Base-by-base conservation (phyloP, 92 coral and sea anemone genomes). In the Pocillopora meandrina region DNA sequence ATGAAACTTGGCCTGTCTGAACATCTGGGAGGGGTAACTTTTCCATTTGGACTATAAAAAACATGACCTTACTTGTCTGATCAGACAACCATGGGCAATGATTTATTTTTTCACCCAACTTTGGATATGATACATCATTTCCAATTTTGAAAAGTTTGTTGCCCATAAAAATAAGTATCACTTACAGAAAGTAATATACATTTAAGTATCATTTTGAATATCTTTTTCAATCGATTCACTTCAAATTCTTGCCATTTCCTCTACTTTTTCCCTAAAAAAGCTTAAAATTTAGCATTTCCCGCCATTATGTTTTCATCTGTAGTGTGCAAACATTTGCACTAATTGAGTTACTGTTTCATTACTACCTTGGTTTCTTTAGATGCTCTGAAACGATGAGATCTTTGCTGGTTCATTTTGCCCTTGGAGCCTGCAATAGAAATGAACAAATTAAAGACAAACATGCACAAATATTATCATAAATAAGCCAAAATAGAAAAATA, bases 321-420 rank as follows among this genome's bases (percentile, higher is more conserved):
- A 6, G 18, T 65, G 31, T 20, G 2, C 63, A 56, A 19, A 2
- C 21, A 57, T 10, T n/a, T 15, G 9, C 56, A 11, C 64, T 20
- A 74, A 16, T 10, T 15, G 12, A 3, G 17, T 47, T 65, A 31
- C 0, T 20, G 31, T 0, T 2, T 19, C 21, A 12, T 5, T 14
- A 19, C 78, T 70, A 85, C 94, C 99, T 90, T 94, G 74, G 97
- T 79, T 86, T 97, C 99, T 80, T 97, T 97, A n/a, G 99, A 95
- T 82, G 99, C 99, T 78, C 99, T 89, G 83, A 96, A 96, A 6
- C 97, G 91, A 74, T 98, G 90, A 61, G 99, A 97, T 77, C 99
- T 87, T 76, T 97, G 98, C 82, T 97, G 99, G 80, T 97, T 97
- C 99, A 97, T 97, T 85, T 97, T 68, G 99, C 99, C 62, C 99